A percentile compares a stretch with the other conserved stretches of the same genome.
Conservation (phyloP, 2,113 vertebrate species). For the Nyctereutes procyonoides region DNA sequence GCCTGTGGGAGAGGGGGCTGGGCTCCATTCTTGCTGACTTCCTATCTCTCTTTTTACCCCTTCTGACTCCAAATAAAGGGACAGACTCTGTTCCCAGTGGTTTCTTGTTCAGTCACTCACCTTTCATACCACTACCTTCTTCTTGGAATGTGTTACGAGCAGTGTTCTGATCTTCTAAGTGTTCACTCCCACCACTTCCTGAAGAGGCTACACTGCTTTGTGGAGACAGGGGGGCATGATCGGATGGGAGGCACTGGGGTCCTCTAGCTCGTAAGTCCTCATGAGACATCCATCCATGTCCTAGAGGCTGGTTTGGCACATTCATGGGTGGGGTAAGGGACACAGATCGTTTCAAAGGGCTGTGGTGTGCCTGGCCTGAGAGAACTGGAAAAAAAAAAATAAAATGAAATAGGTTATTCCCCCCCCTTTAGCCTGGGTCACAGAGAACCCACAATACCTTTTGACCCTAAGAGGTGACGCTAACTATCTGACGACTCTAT, state of each 20-base stretch:
- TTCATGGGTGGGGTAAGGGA: conserved; percentile 99
- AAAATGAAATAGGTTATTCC: conserved; percentile 90
- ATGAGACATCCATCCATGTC: conserved; percentile 99
- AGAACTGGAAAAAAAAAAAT: conserved; percentile 91
- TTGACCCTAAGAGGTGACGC: conserved; percentile 52
- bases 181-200: conserved; percentile 99
- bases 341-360: conserved; percentile 99
- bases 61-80: conserved; percentile 53
- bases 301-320: conserved; percentile 95
- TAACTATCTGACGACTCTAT: conserved; percentile 10
- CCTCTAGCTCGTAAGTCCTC: conserved; percentile 97
- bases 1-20: neutral
- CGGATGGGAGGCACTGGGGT: conserved; percentile 92
- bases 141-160: conserved; percentile 98
- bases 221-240: conserved; percentile 98
- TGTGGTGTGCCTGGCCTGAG: conserved; percentile 96
- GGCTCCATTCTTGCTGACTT: conserved; percentile 36
- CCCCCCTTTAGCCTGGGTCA: conserved; percentile 83
- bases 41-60: conserved; percentile 62
- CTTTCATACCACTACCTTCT: conserved; percentile 99
- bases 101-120: conserved; percentile 88
- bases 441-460: conserved; percentile 81
- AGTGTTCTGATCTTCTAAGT: conserved; percentile 95
- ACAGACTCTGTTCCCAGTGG: conserved; percentile 45
- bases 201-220: conserved; percentile 99